Conservation (phyloP, 2,888 invertebrate species). For the Dromius quadrimaculatus region DNA sequence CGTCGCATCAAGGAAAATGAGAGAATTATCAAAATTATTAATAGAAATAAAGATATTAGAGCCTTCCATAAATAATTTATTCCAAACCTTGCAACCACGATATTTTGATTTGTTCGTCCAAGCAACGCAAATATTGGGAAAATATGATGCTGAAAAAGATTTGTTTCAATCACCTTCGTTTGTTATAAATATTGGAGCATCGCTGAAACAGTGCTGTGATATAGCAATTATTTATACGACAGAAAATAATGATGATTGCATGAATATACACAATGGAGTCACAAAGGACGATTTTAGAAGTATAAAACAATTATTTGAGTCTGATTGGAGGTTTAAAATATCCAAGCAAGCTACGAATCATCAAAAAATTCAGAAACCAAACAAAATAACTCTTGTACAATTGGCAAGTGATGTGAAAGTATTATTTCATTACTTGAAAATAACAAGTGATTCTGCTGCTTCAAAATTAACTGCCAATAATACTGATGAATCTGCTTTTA, state of each 20-base stretch:
- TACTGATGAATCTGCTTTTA: constrained; percentile 43
- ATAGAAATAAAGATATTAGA: constrained; percentile 53
- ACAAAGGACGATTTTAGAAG: no score
- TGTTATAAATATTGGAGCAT: constrained; percentile 56
- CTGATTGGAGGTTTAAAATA: no score
- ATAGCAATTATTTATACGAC: constrained; percentile 55
- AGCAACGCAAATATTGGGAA: constrained; percentile 54
- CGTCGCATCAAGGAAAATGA: constrained; percentile 54
- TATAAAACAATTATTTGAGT: no score
- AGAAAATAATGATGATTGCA: no score
- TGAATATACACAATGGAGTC: no score
- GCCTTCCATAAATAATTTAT: constrained; percentile 52
- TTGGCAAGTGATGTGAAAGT: constrained; percentile 52
- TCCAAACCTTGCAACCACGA: constrained; percentile 51
- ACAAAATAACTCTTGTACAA: constrained; percentile 53
- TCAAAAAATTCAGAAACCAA: no score
- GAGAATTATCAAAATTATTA: constrained; percentile 53
- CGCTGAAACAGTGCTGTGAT: constrained; percentile 57
- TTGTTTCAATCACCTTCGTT: constrained; percentile 54
- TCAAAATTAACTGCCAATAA: constrained; percentile 19
- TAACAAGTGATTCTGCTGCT: constrained; percentile 21
- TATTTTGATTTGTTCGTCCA: constrained; percentile 53
- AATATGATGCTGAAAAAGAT: constrained; percentile 55
- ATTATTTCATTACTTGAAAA: constrained; percentile 49
- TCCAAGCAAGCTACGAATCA: no score